phyloP scores from a whole-genome alignment of 2,113 vertebrate species.

The Nematolebias whitei region DNA sequence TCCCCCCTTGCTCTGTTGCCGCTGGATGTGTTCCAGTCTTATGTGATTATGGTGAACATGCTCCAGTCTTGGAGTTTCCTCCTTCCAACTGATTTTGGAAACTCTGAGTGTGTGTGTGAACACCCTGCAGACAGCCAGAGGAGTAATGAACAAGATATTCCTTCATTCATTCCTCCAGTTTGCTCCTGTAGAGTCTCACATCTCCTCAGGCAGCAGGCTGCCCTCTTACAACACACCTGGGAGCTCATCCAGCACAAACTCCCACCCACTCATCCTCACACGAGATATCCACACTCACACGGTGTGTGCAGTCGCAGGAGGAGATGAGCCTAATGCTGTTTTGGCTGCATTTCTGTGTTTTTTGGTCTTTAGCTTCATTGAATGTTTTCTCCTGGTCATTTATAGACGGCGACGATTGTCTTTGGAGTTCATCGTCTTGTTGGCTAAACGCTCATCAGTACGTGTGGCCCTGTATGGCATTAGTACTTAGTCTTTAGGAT shows the following conservation, averaged over 20 bases:
- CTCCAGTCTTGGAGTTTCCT: constrained; percentile 45
- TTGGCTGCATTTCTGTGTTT: neutral
- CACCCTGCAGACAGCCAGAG: constrained; percentile 33
- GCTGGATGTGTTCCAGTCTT: constrained; percentile 59
- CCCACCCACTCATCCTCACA: constrained; percentile 5
- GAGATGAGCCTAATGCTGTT: neutral
- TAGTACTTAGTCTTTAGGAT: no score
- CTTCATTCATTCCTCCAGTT: constrained; percentile 46
- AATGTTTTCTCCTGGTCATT: neutral
- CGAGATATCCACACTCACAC: neutral
- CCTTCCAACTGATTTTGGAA: constrained; percentile 8
- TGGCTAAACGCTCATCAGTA: neutral
- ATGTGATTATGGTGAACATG: constrained; percentile 61
- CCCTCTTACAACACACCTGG: constrained; percentile 49
- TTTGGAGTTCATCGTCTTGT: no score
- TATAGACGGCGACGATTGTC: neutral
- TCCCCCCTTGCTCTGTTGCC: constrained; percentile 37
- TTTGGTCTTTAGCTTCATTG: neutral
- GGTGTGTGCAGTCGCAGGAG: neutral
- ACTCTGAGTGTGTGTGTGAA: neutral
- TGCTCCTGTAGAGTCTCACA: constrained; percentile 36
- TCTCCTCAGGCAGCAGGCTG: constrained; percentile 45
- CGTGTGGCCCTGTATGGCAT: no score
- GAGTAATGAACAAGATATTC: constrained; percentile 50
- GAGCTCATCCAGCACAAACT: constrained; percentile 37